Percentiles rank a stretch among this genome's conserved stretches.
Conservation (phyloP, 53 echinoderm and acorn worm genomes). For the Holothuria scabra region DNA sequence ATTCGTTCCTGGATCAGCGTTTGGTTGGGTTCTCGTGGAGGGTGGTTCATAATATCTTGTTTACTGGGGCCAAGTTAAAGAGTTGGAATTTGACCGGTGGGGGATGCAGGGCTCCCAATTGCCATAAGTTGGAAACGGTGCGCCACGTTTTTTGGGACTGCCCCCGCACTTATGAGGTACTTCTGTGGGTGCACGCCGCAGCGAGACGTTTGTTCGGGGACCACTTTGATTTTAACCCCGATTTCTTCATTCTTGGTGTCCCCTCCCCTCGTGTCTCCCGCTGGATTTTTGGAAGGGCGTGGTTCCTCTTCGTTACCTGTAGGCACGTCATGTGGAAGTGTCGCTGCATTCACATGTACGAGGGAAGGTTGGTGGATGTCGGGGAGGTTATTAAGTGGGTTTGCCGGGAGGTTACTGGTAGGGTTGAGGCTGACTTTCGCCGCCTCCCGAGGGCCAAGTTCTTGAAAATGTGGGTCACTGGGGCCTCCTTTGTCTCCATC, state of each 20-base stretch:
- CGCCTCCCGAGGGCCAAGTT: background rate
- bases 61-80: slow-evolving; percentile 22
- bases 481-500: background rate
- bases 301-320: background rate
- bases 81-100: slow-evolving; percentile 39
- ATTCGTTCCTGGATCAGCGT: slow-evolving; percentile 28
- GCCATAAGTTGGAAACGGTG: background rate
- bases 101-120: slow-evolving; percentile 12
- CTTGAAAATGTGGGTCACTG: background rate
- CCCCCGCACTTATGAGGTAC: background rate
- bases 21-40: slow-evolving; percentile 40
- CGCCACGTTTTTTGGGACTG: slow-evolving; percentile 51
- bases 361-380: background rate
- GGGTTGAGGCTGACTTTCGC: background rate
- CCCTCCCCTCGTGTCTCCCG: background rate
- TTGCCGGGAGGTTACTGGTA: background rate
- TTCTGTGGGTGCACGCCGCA: slow-evolving; percentile 24
- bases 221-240: background rate
- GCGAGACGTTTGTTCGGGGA: background rate
- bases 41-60: slow-evolving; percentile 1
- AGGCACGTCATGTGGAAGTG: slow-evolving; percentile 9
- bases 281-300: background rate
- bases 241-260: background rate
- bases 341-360: background rate
- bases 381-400: background rate